A percentile compares a stretch with the other conserved stretches of the same genome.
These are phyloP conservation scores for Microtus montanus DNA, from an alignment of 2,113 vertebrate genomes.

Conservation along the genomic window DNA sequence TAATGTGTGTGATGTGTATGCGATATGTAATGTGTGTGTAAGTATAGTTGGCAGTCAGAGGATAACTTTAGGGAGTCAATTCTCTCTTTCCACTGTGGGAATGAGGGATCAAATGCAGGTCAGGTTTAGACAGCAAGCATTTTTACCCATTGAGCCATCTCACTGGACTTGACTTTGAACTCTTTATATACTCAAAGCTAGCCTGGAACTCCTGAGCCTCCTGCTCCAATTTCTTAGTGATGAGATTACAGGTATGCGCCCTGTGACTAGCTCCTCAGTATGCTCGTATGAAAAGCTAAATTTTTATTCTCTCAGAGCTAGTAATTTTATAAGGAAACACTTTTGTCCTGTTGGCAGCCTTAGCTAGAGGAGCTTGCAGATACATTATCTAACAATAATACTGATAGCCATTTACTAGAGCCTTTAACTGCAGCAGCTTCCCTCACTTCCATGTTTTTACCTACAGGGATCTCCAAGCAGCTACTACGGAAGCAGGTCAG, in stretches of 20 bases:
- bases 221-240: background rate
- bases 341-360: constrained; percentile 41
- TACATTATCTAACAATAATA: constrained; percentile 43
- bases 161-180: background rate
- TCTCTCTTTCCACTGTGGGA: background rate
- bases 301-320: constrained; percentile 48
- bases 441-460: constrained; percentile 44
- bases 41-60: background rate
- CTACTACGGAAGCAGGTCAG: constrained; percentile 79
- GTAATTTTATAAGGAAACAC: constrained; percentile 48
- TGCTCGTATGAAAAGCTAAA: constrained; percentile 37
- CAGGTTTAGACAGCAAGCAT: background rate
- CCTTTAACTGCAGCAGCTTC: constrained; percentile 29
- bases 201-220: background rate
- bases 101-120: background rate
- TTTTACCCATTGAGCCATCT: background rate
- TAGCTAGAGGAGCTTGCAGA: background rate
- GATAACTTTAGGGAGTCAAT: background rate
- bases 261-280: background rate
- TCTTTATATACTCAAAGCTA: background rate
- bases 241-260: background rate
- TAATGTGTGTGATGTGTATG: background rate
- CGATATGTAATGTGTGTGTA: background rate
- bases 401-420: background rate
- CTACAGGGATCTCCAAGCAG: constrained; percentile 76